Base-by-base conservation (phyloP, 2,888 invertebrate species). In the Philereme vetulata region DNA sequence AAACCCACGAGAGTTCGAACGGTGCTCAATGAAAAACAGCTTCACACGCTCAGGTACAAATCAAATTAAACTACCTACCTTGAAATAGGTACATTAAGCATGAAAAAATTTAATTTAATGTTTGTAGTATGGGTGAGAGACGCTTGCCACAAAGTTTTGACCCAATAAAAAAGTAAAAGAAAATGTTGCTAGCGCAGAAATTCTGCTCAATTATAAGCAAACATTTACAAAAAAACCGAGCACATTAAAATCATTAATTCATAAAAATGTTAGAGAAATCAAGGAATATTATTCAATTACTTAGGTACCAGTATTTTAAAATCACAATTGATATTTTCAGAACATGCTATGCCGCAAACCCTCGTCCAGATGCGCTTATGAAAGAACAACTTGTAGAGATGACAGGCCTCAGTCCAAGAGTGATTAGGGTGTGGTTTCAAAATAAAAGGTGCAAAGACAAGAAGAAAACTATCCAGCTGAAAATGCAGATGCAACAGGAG, bases 401-500 rank as follows among this genome's bases (percentile, higher is more conserved):
- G 99, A 99, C 99, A 10, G 96, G 98, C 0, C 95, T 99, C 53
- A 98, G 98, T 77, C 99, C 99, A 21, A 93, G 99, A 10, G 99
- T 99, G 74, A 99, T 99, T 84, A 94, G 99, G 80, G 99, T 99
- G 61, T 99, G 99, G 99, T 99, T 99, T 94, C 99, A 99, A 90
- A 99, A 99, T 90, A 99, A 98, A 86, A 94, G 98, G 68, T 98
- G 98, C 93, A 98, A 98, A 90, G 98, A 98, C 92, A 98, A 98
- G 93, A 98, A 98, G 93, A 96, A 98, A 86, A 98, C 98, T 56
- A 96, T 99, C 52, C 96, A 98, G 78, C 96, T 99, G 94, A 98
- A 99, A 87, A 97, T 99, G 92, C 98, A 98, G 88, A 98, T 98
- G 95, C 97, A 98, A 80, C 98, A 98, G 84, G 98, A 99, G 89